Evolutionary conservation across 2,113 vertebrate species (phyloP), one percentile per base, ranked within the genome.

Genomic region (Podarcis raffonei): DNA sequence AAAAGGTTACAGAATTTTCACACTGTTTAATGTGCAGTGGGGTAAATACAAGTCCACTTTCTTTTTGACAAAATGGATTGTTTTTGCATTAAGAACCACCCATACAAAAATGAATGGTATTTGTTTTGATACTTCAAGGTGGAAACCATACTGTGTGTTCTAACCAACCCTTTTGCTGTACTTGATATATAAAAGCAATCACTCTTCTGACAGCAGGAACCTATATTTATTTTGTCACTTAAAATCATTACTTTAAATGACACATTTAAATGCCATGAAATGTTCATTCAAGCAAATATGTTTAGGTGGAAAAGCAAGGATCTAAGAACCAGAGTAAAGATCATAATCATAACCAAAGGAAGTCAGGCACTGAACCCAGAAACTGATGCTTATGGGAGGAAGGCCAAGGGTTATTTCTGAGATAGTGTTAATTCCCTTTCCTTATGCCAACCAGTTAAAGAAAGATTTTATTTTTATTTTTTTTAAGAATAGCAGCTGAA

Each of bases 51-150:
- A 59, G 88, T 42, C 9, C 0, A 57, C 79, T 81, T 74, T 88
- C 75, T 72, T 15, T 59, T 12, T 2, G 3, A 4, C 4, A 71
- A 90, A 83, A 35, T 0, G 0, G 84, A 22, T 13, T 92, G 18
- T 7, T 90, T 93, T 68, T 88, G 42, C 6, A 76, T 76, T 35
- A 74, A 4, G 83, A 90, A 90, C 89, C 39, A 62, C n/a, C 39
- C 0, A 0, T 37, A 81, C 42, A 79, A 79, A 76, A 76, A 39
- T 8, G 11, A 53, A 53, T n/a, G 27, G 42, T 53, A 27, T 79
- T 79, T 79, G 77, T 79, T 79, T 79, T 79, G 48, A 79, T 79
- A 27, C 48, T 53, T 79, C 18, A 35, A 79, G 27, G 25, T 53
- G 20, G 77, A 79, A 79, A 6, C 42, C 42, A 27, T 53, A 53